Evolutionary conservation across 2,888 invertebrate genomes (phyloP), one percentile per base, ranked within the genome.

Genomic region (Syrista parreyssii): DNA sequence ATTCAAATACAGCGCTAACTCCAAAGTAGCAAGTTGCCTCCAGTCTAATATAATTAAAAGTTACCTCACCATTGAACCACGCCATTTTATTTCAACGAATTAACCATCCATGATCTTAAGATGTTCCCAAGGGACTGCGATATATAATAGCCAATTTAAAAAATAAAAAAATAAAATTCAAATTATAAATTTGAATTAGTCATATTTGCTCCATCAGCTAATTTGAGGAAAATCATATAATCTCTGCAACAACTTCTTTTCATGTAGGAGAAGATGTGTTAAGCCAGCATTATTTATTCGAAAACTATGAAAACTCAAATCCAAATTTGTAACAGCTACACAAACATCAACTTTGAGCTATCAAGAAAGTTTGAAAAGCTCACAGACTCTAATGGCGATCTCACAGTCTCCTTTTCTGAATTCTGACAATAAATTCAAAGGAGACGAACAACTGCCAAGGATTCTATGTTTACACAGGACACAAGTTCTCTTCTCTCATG

Each of bases 1-100:
- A 86, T 87, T 87, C 82, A 86, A 88, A 87, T 88, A 83, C 83
- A 81, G 83, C 76, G 80, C 80, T 77, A 83, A 84, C 86, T 86
- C 85, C 84, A 82, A 82, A 88, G 88, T 88, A 84, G 83, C 82
- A 88, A 88, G 88, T 88, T 88, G 80, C 81, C 81, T 80, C 73
- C 81, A 82, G 79, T 83, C 83, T 86, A 88, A 88, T 79, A 79
- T 81, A 84, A 86, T 87, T 85, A 84, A 80, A 83, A 84, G 79
- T 85, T 84, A 78, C 81, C 78, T 34, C 34, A 68, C 68, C 34
- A 68, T 76, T 55, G 55, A 55, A 36, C 34, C 33, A 34, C 31
- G 6, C n/a, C 75, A 33, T 73, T 30, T 73, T 73, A 55, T 55
- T 55, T 23, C 55, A 55, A 9, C 55, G 9, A 23, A 2, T 6